Evolutionary conservation across 1,140 invertebrate species (phyloP).

Genomic region (Drosophila nasuta): DNA sequence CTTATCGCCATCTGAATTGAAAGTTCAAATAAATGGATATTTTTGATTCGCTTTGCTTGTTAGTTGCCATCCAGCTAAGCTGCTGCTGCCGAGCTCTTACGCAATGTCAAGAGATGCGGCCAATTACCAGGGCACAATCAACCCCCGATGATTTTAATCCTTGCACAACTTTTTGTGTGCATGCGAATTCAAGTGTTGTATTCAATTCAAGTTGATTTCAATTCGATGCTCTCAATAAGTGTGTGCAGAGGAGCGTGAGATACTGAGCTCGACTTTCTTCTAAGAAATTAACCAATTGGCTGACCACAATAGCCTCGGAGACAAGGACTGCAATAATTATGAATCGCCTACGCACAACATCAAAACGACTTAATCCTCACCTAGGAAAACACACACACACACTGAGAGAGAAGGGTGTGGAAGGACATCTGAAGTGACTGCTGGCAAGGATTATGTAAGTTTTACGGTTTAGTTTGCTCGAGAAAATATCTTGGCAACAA

Average conservation of each 20-base stretch:
- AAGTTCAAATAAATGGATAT: conserved; percentile 53
- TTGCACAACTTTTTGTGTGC: conserved; percentile 51
- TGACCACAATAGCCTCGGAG: conserved; percentile 66
- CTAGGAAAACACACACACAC: conserved; percentile 34
- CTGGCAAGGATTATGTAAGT: conserved; percentile 71
- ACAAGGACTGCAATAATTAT: conserved; percentile 58
- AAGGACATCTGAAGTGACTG: conserved; percentile 64
- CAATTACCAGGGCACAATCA: conserved; percentile 34
- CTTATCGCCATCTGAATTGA: conserved; percentile 59
- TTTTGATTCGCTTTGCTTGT: conserved; percentile 39
- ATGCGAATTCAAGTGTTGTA: conserved; percentile 17
- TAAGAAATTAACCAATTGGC: conserved; percentile 82
- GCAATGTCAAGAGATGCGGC: conserved; percentile 37
- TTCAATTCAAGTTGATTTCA: conserved; percentile 30
- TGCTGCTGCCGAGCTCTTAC: conserved; percentile 26
- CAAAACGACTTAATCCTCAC: conserved; percentile 78
- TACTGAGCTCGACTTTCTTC: conserved; percentile 58
- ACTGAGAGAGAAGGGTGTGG: not conserved
- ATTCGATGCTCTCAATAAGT: not conserved
- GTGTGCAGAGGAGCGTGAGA: conserved; percentile 6
- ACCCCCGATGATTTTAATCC: conserved; percentile 36
- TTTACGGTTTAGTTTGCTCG: conserved; percentile 53
- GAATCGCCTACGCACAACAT: conserved; percentile 63
- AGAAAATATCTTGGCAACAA: conserved; percentile 53
- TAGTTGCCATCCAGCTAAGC: conserved; percentile 35